Percentiles rank a stretch among this genome's conserved stretches.
phyloP scores from a whole-genome alignment of 2,888 invertebrate genomes.

The Nomada goodeniana region DNA sequence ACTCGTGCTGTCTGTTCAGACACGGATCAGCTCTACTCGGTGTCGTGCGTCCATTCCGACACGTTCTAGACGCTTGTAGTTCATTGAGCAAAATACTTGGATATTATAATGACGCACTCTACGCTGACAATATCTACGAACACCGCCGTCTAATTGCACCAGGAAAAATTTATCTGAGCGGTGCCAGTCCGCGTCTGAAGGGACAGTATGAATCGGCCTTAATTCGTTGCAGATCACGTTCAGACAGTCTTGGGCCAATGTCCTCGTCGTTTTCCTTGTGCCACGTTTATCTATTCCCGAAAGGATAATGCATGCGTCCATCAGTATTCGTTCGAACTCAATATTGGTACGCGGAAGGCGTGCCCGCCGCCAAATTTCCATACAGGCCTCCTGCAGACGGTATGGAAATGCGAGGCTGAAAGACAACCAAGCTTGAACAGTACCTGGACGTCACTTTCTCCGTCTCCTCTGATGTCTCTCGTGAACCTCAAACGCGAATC shows the following conservation, averaged over 20 bases:
- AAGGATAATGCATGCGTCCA: constrained; percentile 78
- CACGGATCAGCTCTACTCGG: too few relatives aligned
- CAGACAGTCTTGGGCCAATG: constrained; percentile 23
- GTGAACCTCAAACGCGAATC: constrained; percentile 58
- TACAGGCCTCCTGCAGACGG: constrained; percentile 76
- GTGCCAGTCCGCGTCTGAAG: too few relatives aligned
- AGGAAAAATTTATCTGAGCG: too few relatives aligned
- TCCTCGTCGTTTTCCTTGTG: constrained; percentile 50
- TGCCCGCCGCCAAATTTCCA: constrained; percentile 76
- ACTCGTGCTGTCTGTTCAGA: too few relatives aligned
- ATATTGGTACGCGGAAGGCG: constrained; percentile 76
- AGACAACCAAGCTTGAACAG: constrained; percentile 72
- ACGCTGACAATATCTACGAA: too few relatives aligned
- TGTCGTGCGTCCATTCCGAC: too few relatives aligned
- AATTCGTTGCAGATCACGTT: constrained; percentile 38
- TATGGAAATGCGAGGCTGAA: constrained; percentile 79
- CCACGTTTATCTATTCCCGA: constrained; percentile 66
- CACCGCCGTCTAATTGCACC: too few relatives aligned
- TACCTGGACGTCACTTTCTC: constrained; percentile 56
- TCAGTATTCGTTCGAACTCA: constrained; percentile 79
- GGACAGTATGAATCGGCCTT: too few relatives aligned
- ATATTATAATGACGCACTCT: too few relatives aligned
- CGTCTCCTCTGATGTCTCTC: constrained; percentile 40
- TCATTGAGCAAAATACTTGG: too few relatives aligned
- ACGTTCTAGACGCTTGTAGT: too few relatives aligned